Base-by-base conservation (phyloP, 2,888 invertebrate genomes). In the Drosophila fungiperda region DNA sequence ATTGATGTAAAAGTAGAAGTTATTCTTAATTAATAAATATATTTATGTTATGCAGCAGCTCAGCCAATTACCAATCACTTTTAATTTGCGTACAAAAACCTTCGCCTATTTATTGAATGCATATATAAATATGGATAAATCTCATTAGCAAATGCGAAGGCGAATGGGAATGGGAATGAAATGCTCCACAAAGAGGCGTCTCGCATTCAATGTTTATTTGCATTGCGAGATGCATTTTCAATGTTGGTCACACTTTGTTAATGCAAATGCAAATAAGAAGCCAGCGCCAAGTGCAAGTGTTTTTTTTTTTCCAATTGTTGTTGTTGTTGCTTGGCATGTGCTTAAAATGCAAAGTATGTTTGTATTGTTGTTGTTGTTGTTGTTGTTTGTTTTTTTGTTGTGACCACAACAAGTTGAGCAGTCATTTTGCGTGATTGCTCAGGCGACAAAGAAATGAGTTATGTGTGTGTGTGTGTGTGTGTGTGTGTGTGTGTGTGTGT, bases 261-360 rank as follows among this genome's bases (percentile, higher is more conserved):
- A 87, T 76, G 84, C 76, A 76, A 66, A 69, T 68, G 38, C 35
- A 60, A 67, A 63, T 73, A 67, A 50, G 67, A 69, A 77, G 58
- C 57, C 42, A 26, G 40, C 63, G 64, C 53, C 61, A 66, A 45
- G 45, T 72, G 49, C 53, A 80, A 71, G 61, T 63, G 80, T 55
- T 82, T 70, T 70, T 78, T 29, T 29, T 29, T 26, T 26, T 29
- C 6, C 64, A 68, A 58, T 58, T 70, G 64, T 54, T 70, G 64
- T 54, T 60, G 64, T 66, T 68, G 68, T 55, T 73, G 55, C 60
- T 76, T 66, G 82, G 64, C 82, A 67, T 69, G 60, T 59, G 69
- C 60, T 87, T 85, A 85, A 60, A 85, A 83, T 83, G 83, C 83
- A 82, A 74, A 79, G 76, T 73, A 73, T 76, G 83, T 70, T 48